These are phyloP conservation scores for Coregonus clupeaformis DNA, from an alignment of 2,113 vertebrate genomes.

Conservation along the genomic window DNA sequence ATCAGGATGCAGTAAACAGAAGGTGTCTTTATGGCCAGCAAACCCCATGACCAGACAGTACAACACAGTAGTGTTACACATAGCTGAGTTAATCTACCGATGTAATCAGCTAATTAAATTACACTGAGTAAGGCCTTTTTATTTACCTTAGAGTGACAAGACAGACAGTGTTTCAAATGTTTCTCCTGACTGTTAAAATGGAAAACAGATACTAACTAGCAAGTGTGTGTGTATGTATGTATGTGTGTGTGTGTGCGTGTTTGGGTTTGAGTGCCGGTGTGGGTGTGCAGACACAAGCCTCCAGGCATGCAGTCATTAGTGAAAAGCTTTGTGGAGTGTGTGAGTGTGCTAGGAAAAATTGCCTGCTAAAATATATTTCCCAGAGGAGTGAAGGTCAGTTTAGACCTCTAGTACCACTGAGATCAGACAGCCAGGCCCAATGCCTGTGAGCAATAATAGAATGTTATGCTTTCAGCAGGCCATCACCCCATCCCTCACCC, in stretches of 20 bases:
- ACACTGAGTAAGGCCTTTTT: slow-evolving; percentile 29
- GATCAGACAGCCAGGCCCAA: neutral
- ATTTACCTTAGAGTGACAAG: neutral
- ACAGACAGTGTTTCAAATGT: neutral
- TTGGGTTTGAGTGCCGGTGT: neutral
- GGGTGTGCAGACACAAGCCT: neutral
- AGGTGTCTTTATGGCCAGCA: neutral
- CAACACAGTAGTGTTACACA: slow-evolving; percentile 9
- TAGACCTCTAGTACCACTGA: neutral
- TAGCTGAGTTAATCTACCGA: neutral
- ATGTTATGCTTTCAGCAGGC: neutral
- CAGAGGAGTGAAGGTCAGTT: slow-evolving; percentile 25
- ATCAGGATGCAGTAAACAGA: slow-evolving; percentile 3
- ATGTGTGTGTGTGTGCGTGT: neutral
- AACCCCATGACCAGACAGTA: neutral
- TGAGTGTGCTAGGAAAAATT: neutral
- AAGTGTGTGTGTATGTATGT: slow-evolving; percentile 29
- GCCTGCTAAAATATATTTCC: too few relatives aligned
- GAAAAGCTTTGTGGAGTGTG: neutral
- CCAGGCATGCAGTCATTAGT: neutral
- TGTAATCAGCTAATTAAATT: slow-evolving; percentile 38
- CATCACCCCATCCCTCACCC: neutral
- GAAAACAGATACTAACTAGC: slow-evolving; percentile 57
- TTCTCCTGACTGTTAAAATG: neutral
- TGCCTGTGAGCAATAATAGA: neutral